These are phyloP conservation scores for Scolopax bukidnonensis DNA, from an alignment of 2,797 vertebrate genomes.

Conservation along the genomic window DNA sequence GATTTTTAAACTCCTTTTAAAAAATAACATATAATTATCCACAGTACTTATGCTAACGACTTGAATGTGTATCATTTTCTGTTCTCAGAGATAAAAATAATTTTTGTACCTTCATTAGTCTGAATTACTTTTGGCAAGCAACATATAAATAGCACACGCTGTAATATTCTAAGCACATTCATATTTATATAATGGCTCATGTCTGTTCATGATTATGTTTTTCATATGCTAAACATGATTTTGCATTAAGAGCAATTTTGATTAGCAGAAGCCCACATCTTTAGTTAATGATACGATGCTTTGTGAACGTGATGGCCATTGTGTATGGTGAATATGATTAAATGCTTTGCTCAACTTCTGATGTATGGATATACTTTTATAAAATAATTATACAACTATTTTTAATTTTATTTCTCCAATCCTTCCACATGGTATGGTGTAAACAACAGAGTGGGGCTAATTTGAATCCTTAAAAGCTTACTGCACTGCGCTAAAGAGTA, in stretches of 20 bases:
- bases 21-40: not conserved
- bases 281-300: not conserved
- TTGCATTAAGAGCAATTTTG: constrained; percentile 17
- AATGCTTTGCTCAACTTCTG: not conserved
- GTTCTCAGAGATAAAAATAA: constrained; percentile 22
- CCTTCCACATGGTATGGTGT: not conserved
- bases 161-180: constrained; percentile 37
- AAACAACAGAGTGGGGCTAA: not conserved
- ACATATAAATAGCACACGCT: constrained; percentile 12
- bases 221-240: constrained; percentile 28
- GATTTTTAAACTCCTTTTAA: not conserved
- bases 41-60: not conserved
- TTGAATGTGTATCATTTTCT: not conserved
- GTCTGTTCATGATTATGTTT: constrained; percentile 33
- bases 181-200: constrained; percentile 39
- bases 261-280: constrained; percentile 16
- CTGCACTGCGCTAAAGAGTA: not conserved
- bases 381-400: not conserved
- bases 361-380: not conserved
- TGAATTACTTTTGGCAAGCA: constrained; percentile 32
- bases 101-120: constrained; percentile 15
- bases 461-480: not conserved
- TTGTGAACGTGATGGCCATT: rapidly evolving
- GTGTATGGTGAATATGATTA: not conserved
- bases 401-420: not conserved